Conservation (phyloP, 2,888 invertebrate species). For the Reticulitermes lucifugus region DNA sequence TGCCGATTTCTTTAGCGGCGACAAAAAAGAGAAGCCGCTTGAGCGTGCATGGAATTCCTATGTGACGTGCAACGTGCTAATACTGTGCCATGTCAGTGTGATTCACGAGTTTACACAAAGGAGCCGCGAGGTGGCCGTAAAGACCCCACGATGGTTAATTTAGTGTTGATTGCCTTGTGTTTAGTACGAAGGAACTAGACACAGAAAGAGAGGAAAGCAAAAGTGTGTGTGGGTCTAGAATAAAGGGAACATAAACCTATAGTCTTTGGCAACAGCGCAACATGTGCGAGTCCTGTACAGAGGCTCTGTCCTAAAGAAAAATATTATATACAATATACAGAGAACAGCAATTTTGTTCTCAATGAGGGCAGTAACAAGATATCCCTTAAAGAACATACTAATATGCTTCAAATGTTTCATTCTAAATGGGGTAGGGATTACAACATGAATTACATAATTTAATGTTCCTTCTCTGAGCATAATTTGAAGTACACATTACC, state of each 20-base stretch:
- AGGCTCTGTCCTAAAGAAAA: background rate
- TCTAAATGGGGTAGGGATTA: no score
- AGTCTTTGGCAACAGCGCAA: background rate
- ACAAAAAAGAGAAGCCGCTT: background rate
- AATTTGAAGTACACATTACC: no score
- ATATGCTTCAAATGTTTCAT: no score
- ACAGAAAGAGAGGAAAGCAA: background rate
- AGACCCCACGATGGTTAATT: slow-evolving; percentile 23
- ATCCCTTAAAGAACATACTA: no score
- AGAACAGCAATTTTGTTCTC: no score
- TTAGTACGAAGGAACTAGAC: background rate
- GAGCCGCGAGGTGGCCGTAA: background rate
- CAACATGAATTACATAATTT: no score
- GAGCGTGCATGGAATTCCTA: slow-evolving; percentile 12
- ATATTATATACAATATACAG: no score
- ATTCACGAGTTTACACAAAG: slow-evolving; percentile 32
- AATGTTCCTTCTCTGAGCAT: no score
- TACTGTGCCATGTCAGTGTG: slow-evolving; percentile 30
- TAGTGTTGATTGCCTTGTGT: slow-evolving; percentile 42
- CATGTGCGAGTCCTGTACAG: background rate
- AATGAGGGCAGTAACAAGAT: no score
- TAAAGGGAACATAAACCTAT: background rate
- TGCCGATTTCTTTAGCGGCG: background rate
- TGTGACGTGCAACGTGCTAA: slow-evolving; percentile 39
- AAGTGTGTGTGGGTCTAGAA: background rate